Evolutionary conservation across 1,140 invertebrate genomes (phyloP).

Genomic region (Hylaeus anthracinus): DNA sequence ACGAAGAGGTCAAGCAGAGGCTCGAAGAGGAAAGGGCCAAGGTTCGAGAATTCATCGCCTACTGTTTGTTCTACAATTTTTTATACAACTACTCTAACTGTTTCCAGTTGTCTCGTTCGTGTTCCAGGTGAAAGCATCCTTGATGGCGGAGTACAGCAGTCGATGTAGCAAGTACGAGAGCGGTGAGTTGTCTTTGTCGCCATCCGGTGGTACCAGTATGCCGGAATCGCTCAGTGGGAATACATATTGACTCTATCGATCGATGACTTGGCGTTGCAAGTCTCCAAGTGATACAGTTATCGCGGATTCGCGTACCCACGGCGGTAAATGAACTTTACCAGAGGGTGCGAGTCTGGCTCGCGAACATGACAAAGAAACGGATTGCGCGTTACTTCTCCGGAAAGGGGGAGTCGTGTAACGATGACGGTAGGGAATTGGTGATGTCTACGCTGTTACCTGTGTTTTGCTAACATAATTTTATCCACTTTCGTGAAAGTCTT

Average conservation of each 20-base stretch:
- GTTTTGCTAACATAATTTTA: conserved; percentile 46
- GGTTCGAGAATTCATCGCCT: conserved; percentile 77
- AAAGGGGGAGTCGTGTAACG: not conserved
- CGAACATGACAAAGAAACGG: not conserved
- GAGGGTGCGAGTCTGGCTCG: not conserved
- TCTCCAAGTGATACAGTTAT: conserved; percentile 7
- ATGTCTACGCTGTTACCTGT: conserved; percentile 48
- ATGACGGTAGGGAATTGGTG: conserved; percentile 7
- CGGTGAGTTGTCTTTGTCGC: conserved; percentile 74
- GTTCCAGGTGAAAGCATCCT: conserved; percentile 67
- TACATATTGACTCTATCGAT: conserved; percentile 67
- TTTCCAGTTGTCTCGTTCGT: not conserved
- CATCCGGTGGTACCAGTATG: conserved; percentile 72
- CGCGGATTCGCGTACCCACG: conserved; percentile 7
- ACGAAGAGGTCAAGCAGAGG: conserved; percentile 87
- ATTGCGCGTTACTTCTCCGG: not conserved
- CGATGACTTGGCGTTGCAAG: conserved; percentile 30
- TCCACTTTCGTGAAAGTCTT: conserved; percentile 27
- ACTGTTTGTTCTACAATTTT: not conserved
- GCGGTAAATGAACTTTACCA: conserved; percentile 8
- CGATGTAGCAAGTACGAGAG: conserved; percentile 78
- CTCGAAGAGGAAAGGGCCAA: conserved; percentile 87
- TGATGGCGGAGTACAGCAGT: conserved; percentile 75
- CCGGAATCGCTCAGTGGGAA: conserved; percentile 74
- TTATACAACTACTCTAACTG: not conserved